Base-by-base conservation (phyloP, 1,140 invertebrate genomes). In the Ganaspis sp. region DNA sequence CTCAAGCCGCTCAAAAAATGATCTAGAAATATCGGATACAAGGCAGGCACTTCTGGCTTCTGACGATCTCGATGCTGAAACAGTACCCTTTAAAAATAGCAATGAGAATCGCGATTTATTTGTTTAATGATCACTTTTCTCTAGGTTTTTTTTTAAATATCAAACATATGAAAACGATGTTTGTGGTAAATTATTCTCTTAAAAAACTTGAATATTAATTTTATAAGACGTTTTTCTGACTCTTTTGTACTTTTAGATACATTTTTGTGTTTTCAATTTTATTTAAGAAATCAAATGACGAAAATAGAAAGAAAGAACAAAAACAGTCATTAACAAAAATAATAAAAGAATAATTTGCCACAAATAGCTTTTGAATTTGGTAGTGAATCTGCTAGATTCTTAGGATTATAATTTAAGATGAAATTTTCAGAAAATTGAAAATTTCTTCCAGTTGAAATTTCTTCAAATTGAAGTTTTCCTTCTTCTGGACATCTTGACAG, bases 101-200 rank as follows among this genome's bases (percentile, higher is more conserved):
- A 73, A 70, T 19, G 85, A 87, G 70, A 89, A 74, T 70, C 82
- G 76, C 70, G 82, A 87, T 76, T 76, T 75, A 54, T 78, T 84
- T 53, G 86, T 87, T 87, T 91, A 90, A 90, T 87, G 81, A 82
- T 87, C 72, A 74, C 69, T 81, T 81, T 70, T 45, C n/a, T 77
- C 84, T 88, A 87, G 84, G 72, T 79, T 54, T 83, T 81, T 85
- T 73, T 74, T 49, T 83, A 82, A 83, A 81, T 73, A 78, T 73
- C 78, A 69, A 58, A 79, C 85, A 85, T 78, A 80, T 86, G 73
- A 80, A 85, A 82, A 73, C 74, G 29, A 69, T 80, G 75, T 84
- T 84, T 83, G 75, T 85, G 85, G 79, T 78, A 84, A 84, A 83
- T 86, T 80, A 64, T 80, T 78, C 17, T 49, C n/a, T n/a, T n/a